A percentile compares a stretch with the other conserved stretches of the same genome.
These are phyloP conservation scores for Acleris holmiana DNA, from an alignment of 2,888 invertebrate genomes.

Conservation along the genomic window DNA sequence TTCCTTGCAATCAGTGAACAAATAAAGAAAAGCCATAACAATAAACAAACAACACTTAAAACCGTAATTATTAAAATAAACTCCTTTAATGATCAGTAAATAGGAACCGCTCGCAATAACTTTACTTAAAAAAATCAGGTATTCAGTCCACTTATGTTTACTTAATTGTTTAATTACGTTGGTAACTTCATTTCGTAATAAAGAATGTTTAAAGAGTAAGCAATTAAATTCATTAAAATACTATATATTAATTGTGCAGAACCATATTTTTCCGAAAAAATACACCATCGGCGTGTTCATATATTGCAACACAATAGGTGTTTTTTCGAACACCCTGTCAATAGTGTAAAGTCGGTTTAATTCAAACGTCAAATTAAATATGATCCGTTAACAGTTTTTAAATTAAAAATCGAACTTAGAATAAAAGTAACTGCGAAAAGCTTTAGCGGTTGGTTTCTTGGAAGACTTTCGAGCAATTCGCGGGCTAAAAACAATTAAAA, in stretches of 20 bases:
- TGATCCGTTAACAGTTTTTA: background rate
- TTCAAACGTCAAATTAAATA: background rate
- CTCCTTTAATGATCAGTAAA: conserved; percentile 6
- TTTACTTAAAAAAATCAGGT: conserved; percentile 10
- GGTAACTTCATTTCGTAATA: conserved; percentile 21
- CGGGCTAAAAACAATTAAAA: conserved; percentile 79
- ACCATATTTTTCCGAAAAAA: background rate
- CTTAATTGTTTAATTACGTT: conserved; percentile 29
- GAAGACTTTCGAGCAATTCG: conserved; percentile 69
- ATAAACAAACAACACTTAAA: conserved; percentile 10
- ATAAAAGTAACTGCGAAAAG: conserved; percentile 36
- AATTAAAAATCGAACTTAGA: conserved; percentile 25
- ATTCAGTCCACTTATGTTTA: conserved; percentile 26
- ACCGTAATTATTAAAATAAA: conserved; percentile 1
- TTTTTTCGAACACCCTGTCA: no score
- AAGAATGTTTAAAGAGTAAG: conserved; percentile 36
- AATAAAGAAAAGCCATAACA: conserved; percentile 4
- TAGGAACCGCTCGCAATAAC: conserved; percentile 8
- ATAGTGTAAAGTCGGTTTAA: no score
- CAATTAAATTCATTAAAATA: conserved; percentile 44
- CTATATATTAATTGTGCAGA: conserved; percentile 32
- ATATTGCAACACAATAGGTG: no score
- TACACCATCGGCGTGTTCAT: no score
- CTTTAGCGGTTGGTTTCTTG: conserved; percentile 53
- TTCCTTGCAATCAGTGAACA: background rate